Conservation (phyloP, 2,797 vertebrate genomes). For the Tachyglossus aculeatus region DNA sequence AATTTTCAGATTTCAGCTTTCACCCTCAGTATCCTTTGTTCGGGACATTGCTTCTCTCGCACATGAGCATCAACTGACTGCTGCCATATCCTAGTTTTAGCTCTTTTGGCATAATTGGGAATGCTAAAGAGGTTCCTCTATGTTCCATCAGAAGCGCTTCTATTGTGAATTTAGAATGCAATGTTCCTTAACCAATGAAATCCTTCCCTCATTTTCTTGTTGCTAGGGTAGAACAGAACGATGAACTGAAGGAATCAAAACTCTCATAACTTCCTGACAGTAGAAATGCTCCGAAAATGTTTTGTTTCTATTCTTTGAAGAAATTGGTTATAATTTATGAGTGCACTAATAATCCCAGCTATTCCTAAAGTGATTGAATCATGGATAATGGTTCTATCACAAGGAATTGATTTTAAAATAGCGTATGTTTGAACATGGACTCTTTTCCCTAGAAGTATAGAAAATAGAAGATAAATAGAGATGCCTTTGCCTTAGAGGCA, state of each 20-base stretch:
- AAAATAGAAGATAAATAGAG: no score
- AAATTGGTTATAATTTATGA: no score
- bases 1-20: slow-evolving; percentile 19
- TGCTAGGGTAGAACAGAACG: slow-evolving; percentile 44
- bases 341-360: no score
- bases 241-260: slow-evolving; percentile 30
- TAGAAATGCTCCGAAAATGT: slow-evolving; percentile 22
- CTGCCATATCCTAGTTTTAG: slow-evolving; percentile 1
- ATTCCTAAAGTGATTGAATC: no score
- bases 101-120: slow-evolving; percentile 5
- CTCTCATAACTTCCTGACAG: slow-evolving; percentile 25
- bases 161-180: slow-evolving; percentile 2
- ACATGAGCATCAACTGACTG: background rate
- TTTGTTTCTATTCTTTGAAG: no score
- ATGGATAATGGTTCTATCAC: no score
- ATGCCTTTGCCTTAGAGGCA: no score
- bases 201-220: slow-evolving; percentile 22
- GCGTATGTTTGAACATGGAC: no score
- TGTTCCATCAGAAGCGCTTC: background rate
- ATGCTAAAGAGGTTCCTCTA: background rate
- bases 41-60: background rate
- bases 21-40: background rate
- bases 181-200: background rate
- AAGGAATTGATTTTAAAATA: no score
- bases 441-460: no score